phyloP scores from a whole-genome alignment of 2,888 invertebrate genomes.

The Taphrorychus bicolor region DNA sequence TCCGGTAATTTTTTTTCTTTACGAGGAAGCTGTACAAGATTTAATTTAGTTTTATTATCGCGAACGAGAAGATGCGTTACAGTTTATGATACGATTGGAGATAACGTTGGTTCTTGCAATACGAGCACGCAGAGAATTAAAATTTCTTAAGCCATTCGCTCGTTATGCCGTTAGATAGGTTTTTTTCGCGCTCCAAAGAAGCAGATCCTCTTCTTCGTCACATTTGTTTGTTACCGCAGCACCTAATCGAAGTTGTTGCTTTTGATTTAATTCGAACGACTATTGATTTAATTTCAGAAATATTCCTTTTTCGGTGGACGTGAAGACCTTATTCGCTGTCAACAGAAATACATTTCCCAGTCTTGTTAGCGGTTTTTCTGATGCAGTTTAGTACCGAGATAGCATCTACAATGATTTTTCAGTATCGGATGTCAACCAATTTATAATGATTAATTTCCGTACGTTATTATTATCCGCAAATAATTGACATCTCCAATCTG shows the following conservation, averaged over 20 bases:
- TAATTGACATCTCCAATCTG: neutral
- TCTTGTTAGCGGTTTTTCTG: neutral
- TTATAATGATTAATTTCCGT: neutral
- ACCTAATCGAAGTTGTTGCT: neutral
- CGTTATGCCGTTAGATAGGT: slow-evolving; percentile 19
- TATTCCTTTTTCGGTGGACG: too few relatives aligned
- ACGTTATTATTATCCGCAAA: neutral
- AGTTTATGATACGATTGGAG: slow-evolving; percentile 27
- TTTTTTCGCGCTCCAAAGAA: slow-evolving; percentile 2
- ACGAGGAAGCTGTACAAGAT: slow-evolving; percentile 17
- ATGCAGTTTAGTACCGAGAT: neutral
- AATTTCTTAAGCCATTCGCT: slow-evolving; percentile 18
- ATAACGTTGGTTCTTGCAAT: slow-evolving; percentile 31
- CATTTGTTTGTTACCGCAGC: neutral
- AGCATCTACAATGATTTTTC: neutral
- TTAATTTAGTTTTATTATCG: slow-evolving; percentile 31
- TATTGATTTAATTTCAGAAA: too few relatives aligned
- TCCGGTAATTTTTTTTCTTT: slow-evolving; percentile 11
- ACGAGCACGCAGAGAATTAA: slow-evolving; percentile 22
- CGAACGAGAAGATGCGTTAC: slow-evolving; percentile 27
- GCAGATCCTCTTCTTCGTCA: neutral
- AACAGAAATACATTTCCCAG: neutral
- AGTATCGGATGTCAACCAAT: neutral
- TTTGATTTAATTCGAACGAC: too few relatives aligned
- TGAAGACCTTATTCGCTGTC: too few relatives aligned